Percentiles rank a stretch among this genome's conserved stretches.
Conservation (phyloP, 92 coral and sea anemone genomes). For the Palythoa caribaeorum region DNA sequence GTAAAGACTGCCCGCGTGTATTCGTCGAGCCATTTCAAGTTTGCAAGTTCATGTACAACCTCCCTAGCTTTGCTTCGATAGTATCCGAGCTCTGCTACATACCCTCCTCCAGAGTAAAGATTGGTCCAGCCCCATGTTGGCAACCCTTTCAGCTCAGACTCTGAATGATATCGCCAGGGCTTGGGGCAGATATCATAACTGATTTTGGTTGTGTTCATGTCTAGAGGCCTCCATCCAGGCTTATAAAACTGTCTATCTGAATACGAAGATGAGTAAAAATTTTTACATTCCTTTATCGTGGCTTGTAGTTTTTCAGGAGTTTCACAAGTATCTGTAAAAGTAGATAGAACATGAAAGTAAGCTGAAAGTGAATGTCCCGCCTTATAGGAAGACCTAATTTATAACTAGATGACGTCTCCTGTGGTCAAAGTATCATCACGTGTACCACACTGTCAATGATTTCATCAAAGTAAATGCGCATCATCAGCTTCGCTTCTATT, state of each 20-base stretch:
- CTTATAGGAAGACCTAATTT: too few relatives aligned
- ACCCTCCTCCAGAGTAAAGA: slow-evolving; percentile 85
- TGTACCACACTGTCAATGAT: background rate
- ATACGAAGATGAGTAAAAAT: slow-evolving; percentile 38
- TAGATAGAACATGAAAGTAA: background rate
- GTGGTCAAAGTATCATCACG: background rate
- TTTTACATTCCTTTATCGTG: slow-evolving; percentile 52
- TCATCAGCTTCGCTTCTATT: too few relatives aligned
- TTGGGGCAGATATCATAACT: slow-evolving; percentile 69
- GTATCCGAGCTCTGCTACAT: slow-evolving; percentile 91
- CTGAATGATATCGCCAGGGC: slow-evolving; percentile 81
- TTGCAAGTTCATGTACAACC: slow-evolving; percentile 61
- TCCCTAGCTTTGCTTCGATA: slow-evolving; percentile 68
- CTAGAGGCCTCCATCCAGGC: slow-evolving; percentile 74
- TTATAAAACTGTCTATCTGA: slow-evolving; percentile 75
- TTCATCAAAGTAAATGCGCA: too few relatives aligned
- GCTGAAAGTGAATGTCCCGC: background rate
- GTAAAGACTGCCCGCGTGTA: slow-evolving; percentile 70
- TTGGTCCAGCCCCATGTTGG: slow-evolving; percentile 79
- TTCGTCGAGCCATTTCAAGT: slow-evolving; percentile 72
- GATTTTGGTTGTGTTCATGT: slow-evolving; percentile 59
- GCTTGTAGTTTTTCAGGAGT: slow-evolving; percentile 13
- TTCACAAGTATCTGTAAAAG: slow-evolving; percentile 41
- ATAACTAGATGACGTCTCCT: too few relatives aligned
- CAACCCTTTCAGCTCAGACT: slow-evolving; percentile 64